Evolutionary conservation across 2,113 vertebrate genomes (phyloP).

Genomic region (Noctilio leporinus): DNA sequence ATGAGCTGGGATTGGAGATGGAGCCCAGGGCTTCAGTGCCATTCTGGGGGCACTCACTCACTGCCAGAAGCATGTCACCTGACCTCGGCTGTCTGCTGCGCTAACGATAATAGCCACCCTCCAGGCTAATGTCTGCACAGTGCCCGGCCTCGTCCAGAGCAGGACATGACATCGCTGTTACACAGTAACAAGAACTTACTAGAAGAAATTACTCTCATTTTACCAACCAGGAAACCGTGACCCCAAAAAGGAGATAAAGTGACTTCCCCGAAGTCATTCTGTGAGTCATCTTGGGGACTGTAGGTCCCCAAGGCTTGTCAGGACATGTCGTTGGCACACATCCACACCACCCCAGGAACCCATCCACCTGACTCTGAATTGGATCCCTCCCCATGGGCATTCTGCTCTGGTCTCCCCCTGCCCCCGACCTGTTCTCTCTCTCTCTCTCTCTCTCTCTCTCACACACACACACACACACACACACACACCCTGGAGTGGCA

Average conservation of each 20-base stretch:
- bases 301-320: neutral
- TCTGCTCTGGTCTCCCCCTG: neutral
- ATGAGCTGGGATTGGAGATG: neutral
- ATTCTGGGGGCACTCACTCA: neutral
- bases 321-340: rapidly evolving
- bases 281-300: neutral
- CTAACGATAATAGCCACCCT: neutral
- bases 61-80: neutral
- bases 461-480: neutral
- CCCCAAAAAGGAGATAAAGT: neutral
- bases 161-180: neutral
- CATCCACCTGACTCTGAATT: neutral
- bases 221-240: neutral
- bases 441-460: neutral
- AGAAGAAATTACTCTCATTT: neutral
- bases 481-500: rapidly evolving
- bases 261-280: neutral
- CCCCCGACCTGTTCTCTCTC: neutral
- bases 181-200: neutral
- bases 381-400: neutral
- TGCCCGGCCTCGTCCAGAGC: neutral
- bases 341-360: neutral
- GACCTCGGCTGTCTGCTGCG: rapidly evolving
- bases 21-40: neutral
- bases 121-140: rapidly evolving